Conservation (phyloP, 2,888 invertebrate genomes). For the Pelosia muscerda region DNA sequence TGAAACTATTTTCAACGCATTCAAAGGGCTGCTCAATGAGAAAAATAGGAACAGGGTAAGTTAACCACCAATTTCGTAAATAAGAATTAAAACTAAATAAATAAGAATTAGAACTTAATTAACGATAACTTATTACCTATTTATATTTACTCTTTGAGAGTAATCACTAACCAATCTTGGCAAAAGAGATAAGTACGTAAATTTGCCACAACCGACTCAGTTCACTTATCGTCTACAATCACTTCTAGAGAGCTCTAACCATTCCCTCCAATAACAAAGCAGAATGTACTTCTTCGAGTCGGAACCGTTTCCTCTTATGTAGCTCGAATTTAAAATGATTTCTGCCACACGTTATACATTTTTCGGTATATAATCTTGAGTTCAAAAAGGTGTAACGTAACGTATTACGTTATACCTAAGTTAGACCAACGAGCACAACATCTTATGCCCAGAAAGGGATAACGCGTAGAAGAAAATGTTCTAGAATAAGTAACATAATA, state of each 20-base stretch:
- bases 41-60: constrained; percentile 86
- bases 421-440: too few species aligned
- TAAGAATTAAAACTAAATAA: too few species aligned
- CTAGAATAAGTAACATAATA: too few species aligned
- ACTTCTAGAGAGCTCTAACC: background rate
- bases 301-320: too few species aligned
- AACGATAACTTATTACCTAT: background rate
- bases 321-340: too few species aligned
- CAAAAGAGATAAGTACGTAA: background rate
- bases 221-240: too few species aligned
- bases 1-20: constrained; percentile 84
- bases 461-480: too few species aligned
- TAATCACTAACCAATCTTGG: background rate
- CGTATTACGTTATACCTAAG: too few species aligned
- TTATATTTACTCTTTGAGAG: background rate
- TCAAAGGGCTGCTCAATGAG: constrained; percentile 85
- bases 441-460: too few species aligned
- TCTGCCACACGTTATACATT: too few species aligned
- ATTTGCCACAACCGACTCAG: background rate
- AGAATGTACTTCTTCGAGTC: background rate
- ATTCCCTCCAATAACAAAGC: background rate
- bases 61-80: constrained; percentile 16
- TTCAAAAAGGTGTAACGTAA: too few species aligned
- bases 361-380: too few species aligned
- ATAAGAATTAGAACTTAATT: background rate